Base-by-base conservation (phyloP, 2,888 invertebrate species). In the Crossocerus cetratus region DNA sequence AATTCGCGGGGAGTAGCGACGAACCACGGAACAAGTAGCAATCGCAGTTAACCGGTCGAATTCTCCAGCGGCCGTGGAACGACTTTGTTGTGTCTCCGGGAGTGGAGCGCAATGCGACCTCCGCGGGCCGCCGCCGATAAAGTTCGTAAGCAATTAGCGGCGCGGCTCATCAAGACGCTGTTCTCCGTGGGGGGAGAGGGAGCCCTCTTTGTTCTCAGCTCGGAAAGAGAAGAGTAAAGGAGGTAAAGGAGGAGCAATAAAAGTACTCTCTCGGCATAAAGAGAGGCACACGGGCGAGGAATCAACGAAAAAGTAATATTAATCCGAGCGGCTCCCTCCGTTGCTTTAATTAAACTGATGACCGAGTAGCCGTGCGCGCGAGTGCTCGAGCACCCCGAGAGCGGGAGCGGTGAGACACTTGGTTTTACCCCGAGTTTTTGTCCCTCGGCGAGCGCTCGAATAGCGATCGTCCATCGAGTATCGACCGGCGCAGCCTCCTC, bases 321-420 rank as follows among this genome's bases (percentile, higher is more conserved):
- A 69, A 54, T 43, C 74, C 78, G 69, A 77, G 83, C 84, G 85
- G 86, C 85, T 82, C 83, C 81, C 81, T 83, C 81, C 85, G 85
- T 86, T 86, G 83, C 76, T 80, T 86, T 86, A 83, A 86, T 87
- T 85, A 85, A 86, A 82, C 32, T 32, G 32, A 83, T 81, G 77
- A 69, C 66, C 75, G 69, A 72, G 49, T 16, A 49, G 49, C 16
- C 13, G 49, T 14, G n/a, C 13, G 49, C 4, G n/a, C 49, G n/a
- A 49, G 16, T 49, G 58, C 21, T 8, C 42, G 22, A 18, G 20
- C 64, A 42, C 65, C 64, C 60, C 62, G 54, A 66, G 65, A n/a
- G n/a, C n/a, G n/a, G n/a, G 20, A 54, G 22, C 54, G 32, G 32
- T 32, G 32, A 32, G 32, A 32, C 32, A 32, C 32, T 32, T 57